Percentiles rank a stretch among this genome's conserved stretches.
Conservation (phyloP, 1,140 invertebrate genomes). For the Chironomus striatipennis region DNA sequence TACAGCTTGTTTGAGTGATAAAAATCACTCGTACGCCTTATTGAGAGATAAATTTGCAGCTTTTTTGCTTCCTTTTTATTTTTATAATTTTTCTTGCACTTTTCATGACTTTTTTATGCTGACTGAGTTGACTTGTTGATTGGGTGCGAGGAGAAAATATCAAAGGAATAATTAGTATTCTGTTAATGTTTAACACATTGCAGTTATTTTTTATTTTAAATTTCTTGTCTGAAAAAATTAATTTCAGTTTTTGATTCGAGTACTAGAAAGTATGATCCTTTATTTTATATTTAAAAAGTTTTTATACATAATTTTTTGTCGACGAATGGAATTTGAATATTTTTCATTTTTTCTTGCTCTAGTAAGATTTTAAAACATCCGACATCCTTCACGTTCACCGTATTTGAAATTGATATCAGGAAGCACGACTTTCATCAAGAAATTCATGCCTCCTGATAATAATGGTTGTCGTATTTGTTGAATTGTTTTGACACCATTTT, state of each 20-base stretch:
- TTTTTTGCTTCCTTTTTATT: not conserved
- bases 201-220: not conserved
- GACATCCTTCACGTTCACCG: no score
- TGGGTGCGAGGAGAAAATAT: not conserved
- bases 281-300: no score
- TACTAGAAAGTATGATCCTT: not conserved
- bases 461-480: no score
- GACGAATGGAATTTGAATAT: no score
- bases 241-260: no score
- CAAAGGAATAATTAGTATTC: constrained; percentile 8
- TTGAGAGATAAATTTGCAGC: constrained; percentile 4
- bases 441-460: no score
- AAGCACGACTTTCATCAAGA: no score
- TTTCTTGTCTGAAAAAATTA: not conserved
- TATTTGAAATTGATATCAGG: no score
- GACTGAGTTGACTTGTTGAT: not conserved
- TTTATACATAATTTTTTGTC: no score
- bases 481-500: constrained; percentile 54
- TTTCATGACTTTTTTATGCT: not conserved
- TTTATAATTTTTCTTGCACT: not conserved
- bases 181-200: not conserved
- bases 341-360: no score
- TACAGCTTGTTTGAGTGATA: constrained; percentile 4
- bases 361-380: no score
- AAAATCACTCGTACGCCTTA: not conserved